phyloP scores from a whole-genome alignment of 2,113 vertebrate genomes.

The Pipa parva region DNA sequence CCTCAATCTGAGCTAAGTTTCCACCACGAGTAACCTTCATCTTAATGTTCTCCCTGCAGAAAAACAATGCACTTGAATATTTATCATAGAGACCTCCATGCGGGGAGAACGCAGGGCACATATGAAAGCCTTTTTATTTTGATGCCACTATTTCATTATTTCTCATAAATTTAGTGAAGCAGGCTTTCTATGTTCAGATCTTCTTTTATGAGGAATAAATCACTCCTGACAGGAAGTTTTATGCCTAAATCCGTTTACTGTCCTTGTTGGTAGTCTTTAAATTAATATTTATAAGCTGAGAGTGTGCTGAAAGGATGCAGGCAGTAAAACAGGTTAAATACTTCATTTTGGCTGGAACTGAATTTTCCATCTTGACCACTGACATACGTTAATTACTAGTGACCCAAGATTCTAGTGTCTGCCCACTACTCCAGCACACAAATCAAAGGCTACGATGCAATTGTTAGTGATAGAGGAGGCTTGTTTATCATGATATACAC shows the following conservation, averaged over 20 bases:
- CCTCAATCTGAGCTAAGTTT: background rate
- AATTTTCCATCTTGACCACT: conserved; percentile 61
- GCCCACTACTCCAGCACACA: conserved; percentile 44
- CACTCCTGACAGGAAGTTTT: conserved; percentile 70
- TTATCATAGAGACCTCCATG: conserved; percentile 46
- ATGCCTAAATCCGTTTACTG: conserved; percentile 73
- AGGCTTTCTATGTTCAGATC: conserved; percentile 63
- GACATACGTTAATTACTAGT: conserved; percentile 67
- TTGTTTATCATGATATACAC: conserved; percentile 41
- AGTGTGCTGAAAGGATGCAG: conserved; percentile 61
- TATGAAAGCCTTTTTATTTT: conserved; percentile 59
- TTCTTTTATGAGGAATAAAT: conserved; percentile 73
- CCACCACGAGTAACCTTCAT: background rate
- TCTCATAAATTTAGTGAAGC: conserved; percentile 68
- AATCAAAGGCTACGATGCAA: conserved; percentile 52
- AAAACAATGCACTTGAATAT: conserved; percentile 41
- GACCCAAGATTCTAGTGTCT: conserved; percentile 51
- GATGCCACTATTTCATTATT: conserved; percentile 63
- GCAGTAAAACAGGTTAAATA: conserved; percentile 69
- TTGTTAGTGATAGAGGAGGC: conserved; percentile 46
- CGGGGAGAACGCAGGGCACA: conserved; percentile 14
- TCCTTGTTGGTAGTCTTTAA: conserved; percentile 77
- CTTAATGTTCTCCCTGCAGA: conserved; percentile 41
- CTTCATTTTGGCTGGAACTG: conserved; percentile 54
- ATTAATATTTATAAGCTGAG: conserved; percentile 80